Conservation (phyloP, 2,888 invertebrate species). For the Euphydryas editha region DNA sequence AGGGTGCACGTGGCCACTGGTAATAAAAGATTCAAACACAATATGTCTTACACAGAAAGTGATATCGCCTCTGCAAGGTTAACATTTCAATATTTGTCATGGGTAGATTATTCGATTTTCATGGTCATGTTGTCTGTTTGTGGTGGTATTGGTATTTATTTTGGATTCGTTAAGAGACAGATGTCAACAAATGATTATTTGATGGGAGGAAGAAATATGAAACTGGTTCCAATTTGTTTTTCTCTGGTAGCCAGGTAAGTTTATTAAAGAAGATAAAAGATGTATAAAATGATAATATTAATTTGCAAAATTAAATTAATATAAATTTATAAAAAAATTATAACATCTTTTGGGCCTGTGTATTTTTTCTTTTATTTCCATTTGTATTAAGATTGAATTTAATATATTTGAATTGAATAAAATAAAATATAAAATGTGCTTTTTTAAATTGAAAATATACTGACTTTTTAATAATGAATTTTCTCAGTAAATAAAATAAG, state of each 20-base stretch:
- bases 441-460: too few species aligned
- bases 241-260: constrained; percentile 91
- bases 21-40: constrained; percentile 4
- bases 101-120: constrained; percentile 87
- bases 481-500: too few species aligned
- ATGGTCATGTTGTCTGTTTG: constrained; percentile 88
- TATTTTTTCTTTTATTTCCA: too few species aligned
- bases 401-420: too few species aligned
- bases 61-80: constrained; percentile 58
- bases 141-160: constrained; percentile 90
- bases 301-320: too few species aligned
- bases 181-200: constrained; percentile 88
- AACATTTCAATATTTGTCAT: constrained; percentile 76
- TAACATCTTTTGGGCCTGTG: too few species aligned
- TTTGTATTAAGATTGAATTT: too few species aligned
- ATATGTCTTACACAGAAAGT: constrained; percentile 51
- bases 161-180: constrained; percentile 87
- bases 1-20: constrained; percentile 19
- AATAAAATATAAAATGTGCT: too few species aligned
- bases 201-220: constrained; percentile 92
- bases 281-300: too few species aligned
- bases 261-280: neutral
- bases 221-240: constrained; percentile 89
- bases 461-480: too few species aligned
- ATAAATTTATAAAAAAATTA: too few species aligned